phyloP scores from a whole-genome alignment of 2,888 invertebrate genomes.

The Pasiphila rectangulata region DNA sequence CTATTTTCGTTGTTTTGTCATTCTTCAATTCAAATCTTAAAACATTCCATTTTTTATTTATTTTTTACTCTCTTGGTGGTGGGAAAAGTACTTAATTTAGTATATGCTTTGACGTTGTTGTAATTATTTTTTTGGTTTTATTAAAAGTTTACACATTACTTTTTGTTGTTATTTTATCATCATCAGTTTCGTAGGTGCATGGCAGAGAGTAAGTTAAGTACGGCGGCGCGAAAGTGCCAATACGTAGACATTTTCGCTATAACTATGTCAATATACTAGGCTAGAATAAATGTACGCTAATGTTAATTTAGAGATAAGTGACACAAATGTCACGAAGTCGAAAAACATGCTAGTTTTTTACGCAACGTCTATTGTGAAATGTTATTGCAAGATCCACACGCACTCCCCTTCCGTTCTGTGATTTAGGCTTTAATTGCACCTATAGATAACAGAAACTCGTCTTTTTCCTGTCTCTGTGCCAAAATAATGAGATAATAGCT shows the following conservation, averaged over 20 bases:
- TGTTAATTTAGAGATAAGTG: slow-evolving; percentile 24
- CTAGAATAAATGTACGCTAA: slow-evolving; percentile 26
- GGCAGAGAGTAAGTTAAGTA: slow-evolving; percentile 35
- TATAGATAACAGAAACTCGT: slow-evolving; percentile 51
- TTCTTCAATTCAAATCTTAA: slow-evolving; percentile 17
- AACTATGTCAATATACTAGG: slow-evolving; percentile 55
- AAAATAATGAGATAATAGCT: slow-evolving; percentile 57
- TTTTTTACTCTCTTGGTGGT: slow-evolving; percentile 49
- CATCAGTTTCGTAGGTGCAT: slow-evolving; percentile 30
- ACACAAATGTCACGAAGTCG: slow-evolving; percentile 23
- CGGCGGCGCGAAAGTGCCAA: slow-evolving; percentile 55
- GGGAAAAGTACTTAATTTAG: slow-evolving; percentile 64
- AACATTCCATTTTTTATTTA: slow-evolving; percentile 39
- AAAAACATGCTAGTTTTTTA: slow-evolving; percentile 54
- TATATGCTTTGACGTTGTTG: slow-evolving; percentile 53
- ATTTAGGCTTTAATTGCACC: slow-evolving; percentile 71
- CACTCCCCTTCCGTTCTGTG: slow-evolving; percentile 76
- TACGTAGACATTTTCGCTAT: slow-evolving; percentile 59
- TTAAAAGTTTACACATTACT: slow-evolving; percentile 67
- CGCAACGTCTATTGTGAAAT: slow-evolving; percentile 49
- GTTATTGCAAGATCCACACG: slow-evolving; percentile 72
- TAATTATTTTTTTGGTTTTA: slow-evolving; percentile 65
- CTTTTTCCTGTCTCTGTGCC: slow-evolving; percentile 71
- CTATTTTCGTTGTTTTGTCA: neutral
- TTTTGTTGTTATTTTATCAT: slow-evolving; percentile 49